Conservation (phyloP, 2,113 vertebrate species). For the Dicerorhinus sumatrensis region DNA sequence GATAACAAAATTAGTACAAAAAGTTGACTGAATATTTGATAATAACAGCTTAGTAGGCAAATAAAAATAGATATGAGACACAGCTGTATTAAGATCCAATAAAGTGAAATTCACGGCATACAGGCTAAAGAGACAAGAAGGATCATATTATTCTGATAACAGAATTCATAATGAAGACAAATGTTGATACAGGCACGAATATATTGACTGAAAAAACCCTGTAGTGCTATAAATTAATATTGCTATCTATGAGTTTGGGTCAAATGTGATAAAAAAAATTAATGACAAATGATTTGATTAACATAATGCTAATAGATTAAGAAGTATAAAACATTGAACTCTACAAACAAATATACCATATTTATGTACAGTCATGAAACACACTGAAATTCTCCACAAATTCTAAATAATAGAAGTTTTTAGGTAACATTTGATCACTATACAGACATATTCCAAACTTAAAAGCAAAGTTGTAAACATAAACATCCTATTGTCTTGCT, state of each 20-base stretch:
- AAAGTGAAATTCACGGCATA: neutral
- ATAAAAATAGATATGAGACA: neutral
- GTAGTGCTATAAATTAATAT: neutral
- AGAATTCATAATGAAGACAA: slow-evolving; percentile 9
- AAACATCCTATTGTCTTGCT: neutral
- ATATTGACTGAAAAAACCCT: neutral
- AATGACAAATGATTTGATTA: neutral
- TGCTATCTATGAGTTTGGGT: neutral
- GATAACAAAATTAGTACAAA: neutral
- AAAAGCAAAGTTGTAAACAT: neutral
- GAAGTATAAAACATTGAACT: neutral
- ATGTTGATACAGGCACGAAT: neutral
- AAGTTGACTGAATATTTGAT: neutral
- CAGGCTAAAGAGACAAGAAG: neutral
- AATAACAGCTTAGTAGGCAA: neutral
- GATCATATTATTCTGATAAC: neutral
- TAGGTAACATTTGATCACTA: neutral
- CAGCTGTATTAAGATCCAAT: neutral
- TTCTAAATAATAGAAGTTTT: neutral
- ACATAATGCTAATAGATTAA: neutral
- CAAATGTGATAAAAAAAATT: neutral
- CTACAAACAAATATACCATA: neutral
- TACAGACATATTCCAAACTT: neutral
- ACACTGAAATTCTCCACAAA: slow-evolving; percentile 19
- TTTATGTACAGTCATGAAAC: neutral